Percentiles rank a stretch among this genome's conserved stretches.
Conservation (phyloP, 2,888 invertebrate species). For the Arge pagana region DNA sequence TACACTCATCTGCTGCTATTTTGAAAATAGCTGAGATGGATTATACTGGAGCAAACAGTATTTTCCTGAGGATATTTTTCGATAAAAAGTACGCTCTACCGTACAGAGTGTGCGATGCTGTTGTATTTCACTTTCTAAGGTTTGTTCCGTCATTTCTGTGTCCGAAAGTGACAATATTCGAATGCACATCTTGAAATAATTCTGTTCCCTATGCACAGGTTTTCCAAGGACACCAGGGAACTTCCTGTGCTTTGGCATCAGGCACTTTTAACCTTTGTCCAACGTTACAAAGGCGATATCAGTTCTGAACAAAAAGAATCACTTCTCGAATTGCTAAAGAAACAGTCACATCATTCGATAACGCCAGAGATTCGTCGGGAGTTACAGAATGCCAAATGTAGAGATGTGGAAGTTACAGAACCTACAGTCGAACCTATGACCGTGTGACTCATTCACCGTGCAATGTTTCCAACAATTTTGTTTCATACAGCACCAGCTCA, state of each 20-base stretch:
- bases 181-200: not conserved
- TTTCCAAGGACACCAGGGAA: slow-evolving; percentile 79
- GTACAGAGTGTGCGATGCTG: slow-evolving; percentile 91
- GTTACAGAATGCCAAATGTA: slow-evolving; percentile 79
- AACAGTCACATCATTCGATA: slow-evolving; percentile 73
- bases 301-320: slow-evolving; percentile 91
- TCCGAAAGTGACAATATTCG: not conserved
- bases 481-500: not conserved
- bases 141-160: slow-evolving; percentile 53
- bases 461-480: not conserved
- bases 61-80: slow-evolving; percentile 89
- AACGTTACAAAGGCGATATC: slow-evolving; percentile 94
- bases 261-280: slow-evolving; percentile 88
- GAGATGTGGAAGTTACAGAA: slow-evolving; percentile 68
- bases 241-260: slow-evolving; percentile 98
- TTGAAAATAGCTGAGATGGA: slow-evolving; percentile 97
- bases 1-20: slow-evolving; percentile 94
- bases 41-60: slow-evolving; percentile 93
- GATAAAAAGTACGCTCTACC: slow-evolving; percentile 98
- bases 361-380: slow-evolving; percentile 87
- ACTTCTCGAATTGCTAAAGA: slow-evolving; percentile 75
- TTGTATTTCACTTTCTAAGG: slow-evolving; percentile 93
- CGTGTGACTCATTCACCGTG: not conserved
- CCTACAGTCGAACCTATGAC: slow-evolving; percentile 43
- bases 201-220: slow-evolving; percentile 62